These are phyloP conservation scores for rabbit (Oryctolagus cuniculus) DNA, from an alignment of 2,113 vertebrate genomes.

Conservation along the genomic window mOryCun1.1 NC_091453.1:55774001-55774500, in stretches of 20 bases:
- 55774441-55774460: neutral
- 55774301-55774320: neutral
- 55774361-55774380: neutral
- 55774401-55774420: neutral
- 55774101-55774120: neutral
- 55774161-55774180: neutral
- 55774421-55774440: neutral
- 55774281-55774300: neutral
- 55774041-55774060: neutral
- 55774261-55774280: neutral
- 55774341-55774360: neutral
- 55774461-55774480: neutral
- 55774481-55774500: neutral
- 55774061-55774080: neutral
- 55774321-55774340: neutral
- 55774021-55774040: neutral
- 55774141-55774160: neutral
- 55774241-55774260: neutral
- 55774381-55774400: neutral
- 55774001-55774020: neutral
- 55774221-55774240: neutral
- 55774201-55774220: neutral
- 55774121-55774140: neutral
- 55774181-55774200: neutral
- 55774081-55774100: neutral